Base-by-base conservation (phyloP, 2,888 invertebrate genomes). In the Xanthorhoe designata region DNA sequence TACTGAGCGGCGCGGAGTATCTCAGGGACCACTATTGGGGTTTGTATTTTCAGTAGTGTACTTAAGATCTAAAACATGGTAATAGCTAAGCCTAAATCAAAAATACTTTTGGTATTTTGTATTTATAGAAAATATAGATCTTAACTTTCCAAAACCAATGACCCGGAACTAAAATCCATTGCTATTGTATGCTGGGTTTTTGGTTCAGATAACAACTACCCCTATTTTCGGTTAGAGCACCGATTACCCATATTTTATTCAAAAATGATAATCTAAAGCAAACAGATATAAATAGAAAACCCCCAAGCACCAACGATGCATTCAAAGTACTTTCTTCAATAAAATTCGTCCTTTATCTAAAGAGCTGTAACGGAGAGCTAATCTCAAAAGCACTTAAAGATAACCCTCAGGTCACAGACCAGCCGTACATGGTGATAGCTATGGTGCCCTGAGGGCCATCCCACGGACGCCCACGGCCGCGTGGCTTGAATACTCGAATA, bases 381-480 rank as follows among this genome's bases (percentile, higher is more conserved):
- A 73, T 73, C 67, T 66, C 19, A 47, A 64, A 56, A 61, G 58
- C 61, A 52, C 49, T 66, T 59, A 45, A n/a, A 63, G 72, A 72
- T 72, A 72, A 71, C 71, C 69, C 63, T 47, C 8, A 49, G 66
- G 64, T 71, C 70, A 59, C 55, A 56, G 57, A 57, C 35, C 54
- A 61, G 49, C 59, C 63, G 59, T 61, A 54, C 64, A 64, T 47
- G 68, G 57, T 35, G 66, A 54, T 61, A 61, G 45, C 55, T 68
- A 57, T 57, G 67, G 55, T 35, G 49, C 51, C 62, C 61, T 59
- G 18, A 57, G 61, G 63, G 58, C 56, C 66, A 66, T 60, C 66
- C 64, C 56, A 64, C 72, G 68, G 56, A 19, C 70, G 56, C 72
- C 66, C 64, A 68, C 61, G 54, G 35, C 17, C 24, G 45, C 54